Base-by-base conservation (phyloP, 2,113 vertebrate genomes). In the Thymallus thymallus region DNA sequence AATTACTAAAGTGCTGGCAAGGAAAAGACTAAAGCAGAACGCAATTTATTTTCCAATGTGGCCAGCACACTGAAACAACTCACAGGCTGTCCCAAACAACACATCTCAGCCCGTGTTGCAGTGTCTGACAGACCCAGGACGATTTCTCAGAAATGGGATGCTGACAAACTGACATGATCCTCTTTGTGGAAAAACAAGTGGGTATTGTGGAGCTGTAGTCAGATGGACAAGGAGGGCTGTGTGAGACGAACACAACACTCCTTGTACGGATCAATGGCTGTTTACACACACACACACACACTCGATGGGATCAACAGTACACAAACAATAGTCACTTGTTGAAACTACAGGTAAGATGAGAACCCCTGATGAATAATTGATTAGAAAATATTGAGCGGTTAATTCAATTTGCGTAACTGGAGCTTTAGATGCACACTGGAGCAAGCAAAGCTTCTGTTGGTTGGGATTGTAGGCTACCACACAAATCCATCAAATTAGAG, bases 1-100 rank as follows among this genome's bases (percentile, higher is more conserved):
- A 85, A 90, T 90, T 86, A 84, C 84, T 86, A 76, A 30, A 77
- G 73, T 79, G 80, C 77, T 0, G 75, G 73, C 71, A 70, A 24
- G 74, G 82, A 84, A 71, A 80, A 55, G 14, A 55, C 6, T 14
- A 5, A 13, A 0, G 41, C 63, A 64, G 62, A 67, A 76, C 71
- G 64, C 46, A 74, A 81, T 81, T 76, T 32, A 5, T 67, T 78
- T 71, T 74, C 56, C 69, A 68, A 76, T 77, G 65, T 72, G 75
- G 16, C 48, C 55, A 6, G 68, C 62, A 48, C 46, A 55, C 29
- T 65, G 29, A 73, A 74, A 70, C 29, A 35, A 51, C 29, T 51
- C 24, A 41, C 71, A 62, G 58, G 14, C 35, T 41, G 35, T 41
- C 0, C 41, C 75, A 76, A 1, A 41, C 35, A 41, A 41, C 2